Percentiles rank a stretch among this genome's conserved stretches.
These are phyloP conservation scores for Tortrix viridana DNA, from an alignment of 2,888 invertebrate species.

Conservation along the genomic window DNA sequence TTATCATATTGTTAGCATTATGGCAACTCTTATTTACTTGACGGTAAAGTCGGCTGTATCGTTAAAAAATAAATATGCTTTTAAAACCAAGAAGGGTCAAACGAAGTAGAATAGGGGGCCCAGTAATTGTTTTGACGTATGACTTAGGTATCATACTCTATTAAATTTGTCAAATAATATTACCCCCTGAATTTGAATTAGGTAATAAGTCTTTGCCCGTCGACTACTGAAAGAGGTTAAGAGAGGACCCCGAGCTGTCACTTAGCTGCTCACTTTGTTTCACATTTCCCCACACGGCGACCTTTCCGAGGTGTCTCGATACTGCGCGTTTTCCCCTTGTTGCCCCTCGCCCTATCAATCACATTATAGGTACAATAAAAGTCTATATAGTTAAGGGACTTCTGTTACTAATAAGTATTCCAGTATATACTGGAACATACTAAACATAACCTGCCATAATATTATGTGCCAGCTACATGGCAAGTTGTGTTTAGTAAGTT, in stretches of 20 bases:
- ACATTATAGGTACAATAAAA: constrained; percentile 22
- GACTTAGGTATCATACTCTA: no score
- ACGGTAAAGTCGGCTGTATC: no score
- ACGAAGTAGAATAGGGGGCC: no score
- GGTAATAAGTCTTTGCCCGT: constrained; percentile 10
- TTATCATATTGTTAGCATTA: no score
- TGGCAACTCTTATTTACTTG: no score
- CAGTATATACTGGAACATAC: neutral
- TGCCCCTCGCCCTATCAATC: constrained; percentile 33
- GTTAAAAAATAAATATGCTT: no score
- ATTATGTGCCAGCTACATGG: neutral
- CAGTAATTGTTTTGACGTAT: no score
- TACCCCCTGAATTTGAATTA: no score
- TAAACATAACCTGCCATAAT: no score
- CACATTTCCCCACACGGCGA: constrained; percentile 30
- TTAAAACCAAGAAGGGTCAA: no score
- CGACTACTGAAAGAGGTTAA: constrained; percentile 25
- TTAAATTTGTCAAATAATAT: no score
- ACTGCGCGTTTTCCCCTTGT: constrained; percentile 30
- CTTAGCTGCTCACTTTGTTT: constrained; percentile 37
- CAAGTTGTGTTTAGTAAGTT: no score
- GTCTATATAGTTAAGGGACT: constrained; percentile 2
- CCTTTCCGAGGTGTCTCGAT: constrained; percentile 29
- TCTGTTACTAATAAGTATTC: neutral
- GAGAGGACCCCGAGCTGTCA: constrained; percentile 33